Percentiles rank a stretch among this genome's conserved stretches.
Evolutionary conservation across 2,113 vertebrate species (phyloP).

Genomic region (Alectura lathami): DNA sequence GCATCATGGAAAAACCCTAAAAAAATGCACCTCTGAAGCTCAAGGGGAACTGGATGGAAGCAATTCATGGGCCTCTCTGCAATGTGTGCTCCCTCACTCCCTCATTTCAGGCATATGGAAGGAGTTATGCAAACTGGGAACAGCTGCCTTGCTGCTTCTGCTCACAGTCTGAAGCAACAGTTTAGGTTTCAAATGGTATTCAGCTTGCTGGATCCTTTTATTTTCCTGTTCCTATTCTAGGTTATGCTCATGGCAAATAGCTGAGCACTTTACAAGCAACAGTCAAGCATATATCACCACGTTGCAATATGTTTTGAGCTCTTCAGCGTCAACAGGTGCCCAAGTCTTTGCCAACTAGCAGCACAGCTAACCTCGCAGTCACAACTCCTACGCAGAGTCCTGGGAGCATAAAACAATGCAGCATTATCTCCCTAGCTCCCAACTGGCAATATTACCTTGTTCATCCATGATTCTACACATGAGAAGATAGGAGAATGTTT

Average conservation of each 20-base stretch:
- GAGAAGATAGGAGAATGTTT: background rate
- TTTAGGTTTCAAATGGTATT: background rate
- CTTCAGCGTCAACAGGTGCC: background rate
- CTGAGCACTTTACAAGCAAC: background rate
- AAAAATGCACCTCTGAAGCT: background rate
- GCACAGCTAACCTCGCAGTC: background rate
- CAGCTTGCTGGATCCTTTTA: background rate
- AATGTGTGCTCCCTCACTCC: background rate
- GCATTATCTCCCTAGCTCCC: background rate
- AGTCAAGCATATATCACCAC: background rate
- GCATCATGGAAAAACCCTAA: conserved; percentile 33
- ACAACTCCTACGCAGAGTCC: background rate
- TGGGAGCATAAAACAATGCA: background rate
- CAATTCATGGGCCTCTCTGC: background rate
- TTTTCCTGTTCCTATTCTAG: background rate
- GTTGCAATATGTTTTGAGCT: background rate
- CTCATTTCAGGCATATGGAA: background rate
- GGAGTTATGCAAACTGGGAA: conserved; percentile 41
- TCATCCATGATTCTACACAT: background rate
- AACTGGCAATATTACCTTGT: background rate
- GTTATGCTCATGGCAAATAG: background rate
- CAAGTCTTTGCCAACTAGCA: background rate
- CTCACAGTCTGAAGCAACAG: conserved; percentile 3
- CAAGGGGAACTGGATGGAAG: background rate
- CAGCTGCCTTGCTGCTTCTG: conserved; percentile 2